Conservation (phyloP, 2,888 invertebrate species). For the Cataglyphis albicans region DNA sequence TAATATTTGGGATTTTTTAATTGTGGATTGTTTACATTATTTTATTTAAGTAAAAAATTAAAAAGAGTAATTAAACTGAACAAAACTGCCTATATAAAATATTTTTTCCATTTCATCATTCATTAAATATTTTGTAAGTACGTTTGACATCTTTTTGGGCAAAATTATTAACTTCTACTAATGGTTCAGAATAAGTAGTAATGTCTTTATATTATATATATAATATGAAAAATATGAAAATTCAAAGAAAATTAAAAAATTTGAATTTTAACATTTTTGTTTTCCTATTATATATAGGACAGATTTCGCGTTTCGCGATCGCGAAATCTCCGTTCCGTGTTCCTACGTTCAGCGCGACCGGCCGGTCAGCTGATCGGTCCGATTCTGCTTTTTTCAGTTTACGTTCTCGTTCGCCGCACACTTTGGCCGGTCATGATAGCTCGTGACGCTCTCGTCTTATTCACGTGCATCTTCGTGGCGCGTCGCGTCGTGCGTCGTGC, state of each 20-base stretch:
- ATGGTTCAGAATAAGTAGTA: no score
- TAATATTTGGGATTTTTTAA: no score
- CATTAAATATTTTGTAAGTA: no score
- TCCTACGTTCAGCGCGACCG: constrained; percentile 55
- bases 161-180: no score
- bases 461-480: background rate
- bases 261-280: background rate
- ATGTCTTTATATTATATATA: no score
- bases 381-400: constrained; percentile 29
- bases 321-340: constrained; percentile 44
- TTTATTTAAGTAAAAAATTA: background rate
- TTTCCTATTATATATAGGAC: no score
- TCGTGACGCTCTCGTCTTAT: background rate
- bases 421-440: background rate
- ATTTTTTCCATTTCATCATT: no score
- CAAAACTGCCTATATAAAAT: no score
- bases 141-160: no score
- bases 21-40: background rate
- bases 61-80: no score
- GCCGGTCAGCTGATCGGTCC: constrained; percentile 54
- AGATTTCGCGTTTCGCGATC: background rate
- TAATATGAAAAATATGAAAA: background rate
- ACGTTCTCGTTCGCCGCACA: background rate
- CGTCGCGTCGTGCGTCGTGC: background rate
- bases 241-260: background rate